phyloP scores from a whole-genome alignment of 2,888 invertebrate genomes.

The Tillus elongatus region DNA sequence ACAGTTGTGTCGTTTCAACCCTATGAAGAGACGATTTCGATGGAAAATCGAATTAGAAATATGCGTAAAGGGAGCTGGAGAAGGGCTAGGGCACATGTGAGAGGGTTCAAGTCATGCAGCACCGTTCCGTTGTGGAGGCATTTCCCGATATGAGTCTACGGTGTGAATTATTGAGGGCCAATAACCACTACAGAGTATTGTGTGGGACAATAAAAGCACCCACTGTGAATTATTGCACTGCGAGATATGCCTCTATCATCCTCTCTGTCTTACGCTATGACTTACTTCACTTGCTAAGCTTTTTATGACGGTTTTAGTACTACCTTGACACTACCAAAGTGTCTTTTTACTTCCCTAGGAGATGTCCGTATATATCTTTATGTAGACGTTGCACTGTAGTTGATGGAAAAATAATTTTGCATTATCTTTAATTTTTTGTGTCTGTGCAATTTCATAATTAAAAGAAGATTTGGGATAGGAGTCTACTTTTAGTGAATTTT shows the following conservation, averaged over 20 bases:
- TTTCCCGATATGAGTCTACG: slow-evolving; percentile 23
- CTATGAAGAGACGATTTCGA: no score
- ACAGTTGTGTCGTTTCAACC: no score
- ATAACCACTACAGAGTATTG: slow-evolving; percentile 31
- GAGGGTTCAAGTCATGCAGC: slow-evolving; percentile 10
- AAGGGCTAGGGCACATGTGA: slow-evolving; percentile 10
- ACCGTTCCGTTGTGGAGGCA: slow-evolving; percentile 12
- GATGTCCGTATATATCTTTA: no score
- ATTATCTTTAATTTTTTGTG: no score
- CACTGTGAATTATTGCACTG: slow-evolving; percentile 28
- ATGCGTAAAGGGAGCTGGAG: no score
- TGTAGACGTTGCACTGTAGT: no score
- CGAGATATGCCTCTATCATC: no score
- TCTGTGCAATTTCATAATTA: no score
- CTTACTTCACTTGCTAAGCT: slow-evolving; percentile 15
- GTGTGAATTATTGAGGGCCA: slow-evolving; percentile 35
- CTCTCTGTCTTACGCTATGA: no score
- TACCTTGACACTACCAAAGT: slow-evolving; percentile 14
- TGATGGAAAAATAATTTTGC: no score
- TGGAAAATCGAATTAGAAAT: slow-evolving; percentile 29
- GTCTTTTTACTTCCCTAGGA: no score
- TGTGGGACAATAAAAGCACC: slow-evolving; percentile 33
- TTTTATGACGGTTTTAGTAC: slow-evolving; percentile 14
- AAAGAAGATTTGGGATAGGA: no score
- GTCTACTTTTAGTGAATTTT: background rate